These are phyloP conservation scores for Anser brachyrhynchus DNA, from an alignment of 2,113 vertebrate genomes.

Conservation along the genomic window DNA sequence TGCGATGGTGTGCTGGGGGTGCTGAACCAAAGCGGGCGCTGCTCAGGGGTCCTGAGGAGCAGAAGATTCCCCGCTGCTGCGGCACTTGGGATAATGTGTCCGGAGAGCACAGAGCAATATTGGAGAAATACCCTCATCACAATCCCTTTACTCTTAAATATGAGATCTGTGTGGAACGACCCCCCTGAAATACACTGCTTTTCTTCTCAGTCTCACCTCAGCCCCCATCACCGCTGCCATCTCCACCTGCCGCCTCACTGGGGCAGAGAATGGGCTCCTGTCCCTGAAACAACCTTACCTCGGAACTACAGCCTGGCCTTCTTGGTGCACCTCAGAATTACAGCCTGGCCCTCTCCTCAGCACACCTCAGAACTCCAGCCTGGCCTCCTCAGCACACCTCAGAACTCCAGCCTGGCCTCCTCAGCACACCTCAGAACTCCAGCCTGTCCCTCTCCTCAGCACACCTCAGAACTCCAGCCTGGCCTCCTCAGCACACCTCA, in stretches of 20 bases:
- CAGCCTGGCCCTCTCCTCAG: no score
- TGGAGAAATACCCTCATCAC: background rate
- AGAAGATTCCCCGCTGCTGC: no score
- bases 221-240: background rate
- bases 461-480: no score
- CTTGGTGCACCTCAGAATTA: background rate
- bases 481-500: no score
- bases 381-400: no score
- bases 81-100: fast-evolving
- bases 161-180: background rate
- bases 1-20: background rate
- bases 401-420: no score
- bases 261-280: fast-evolving
- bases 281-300: background rate
- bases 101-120: fast-evolving
- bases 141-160: background rate
- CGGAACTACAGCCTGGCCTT: background rate
- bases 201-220: background rate
- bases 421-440: no score
- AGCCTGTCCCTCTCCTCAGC: no score
- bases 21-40: background rate
- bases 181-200: background rate
- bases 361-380: no score
- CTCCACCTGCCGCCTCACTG: background rate
- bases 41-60: no score